phyloP scores from a whole-genome alignment of 35 echinoderm and acorn worm species.

The Lytechinus variegatus region DNA sequence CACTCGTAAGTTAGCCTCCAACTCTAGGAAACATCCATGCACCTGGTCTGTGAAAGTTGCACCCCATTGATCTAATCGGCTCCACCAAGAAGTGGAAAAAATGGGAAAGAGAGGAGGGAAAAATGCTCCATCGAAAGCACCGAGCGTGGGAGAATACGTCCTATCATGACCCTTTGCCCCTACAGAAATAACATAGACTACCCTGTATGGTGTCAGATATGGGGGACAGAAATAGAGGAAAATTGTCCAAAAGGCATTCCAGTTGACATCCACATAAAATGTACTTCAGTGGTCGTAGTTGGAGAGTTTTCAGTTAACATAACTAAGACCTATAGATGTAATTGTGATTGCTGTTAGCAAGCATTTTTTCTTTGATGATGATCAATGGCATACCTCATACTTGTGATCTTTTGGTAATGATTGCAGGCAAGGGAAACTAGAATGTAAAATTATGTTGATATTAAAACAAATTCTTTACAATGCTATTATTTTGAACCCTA shows the following conservation, averaged over 20 bases:
- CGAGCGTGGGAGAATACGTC: not conserved
- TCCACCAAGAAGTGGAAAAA: not conserved
- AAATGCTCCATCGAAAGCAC: conserved; percentile 13
- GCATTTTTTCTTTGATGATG: too few relatives aligned
- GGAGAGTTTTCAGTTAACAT: not conserved
- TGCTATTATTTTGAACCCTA: too few relatives aligned
- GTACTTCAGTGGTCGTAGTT: not conserved
- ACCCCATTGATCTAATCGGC: not conserved
- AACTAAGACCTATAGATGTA: not conserved
- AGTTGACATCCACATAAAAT: not conserved
- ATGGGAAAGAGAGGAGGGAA: conserved; percentile 7
- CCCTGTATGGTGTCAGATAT: not conserved
- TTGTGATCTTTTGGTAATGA: too few relatives aligned
- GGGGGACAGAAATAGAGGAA: not conserved
- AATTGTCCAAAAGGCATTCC: not conserved
- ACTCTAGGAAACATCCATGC: too few relatives aligned
- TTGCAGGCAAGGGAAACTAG: too few relatives aligned
- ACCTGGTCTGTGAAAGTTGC: not conserved
- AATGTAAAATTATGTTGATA: too few relatives aligned
- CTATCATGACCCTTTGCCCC: not conserved
- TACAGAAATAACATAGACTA: conserved; percentile 2
- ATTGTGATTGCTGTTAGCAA: too few relatives aligned
- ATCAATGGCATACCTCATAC: too few relatives aligned
- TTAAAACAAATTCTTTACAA: too few relatives aligned
- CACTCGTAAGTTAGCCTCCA: too few relatives aligned